Base-by-base conservation (phyloP, 2,888 invertebrate species). In the Myopa testacea region DNA sequence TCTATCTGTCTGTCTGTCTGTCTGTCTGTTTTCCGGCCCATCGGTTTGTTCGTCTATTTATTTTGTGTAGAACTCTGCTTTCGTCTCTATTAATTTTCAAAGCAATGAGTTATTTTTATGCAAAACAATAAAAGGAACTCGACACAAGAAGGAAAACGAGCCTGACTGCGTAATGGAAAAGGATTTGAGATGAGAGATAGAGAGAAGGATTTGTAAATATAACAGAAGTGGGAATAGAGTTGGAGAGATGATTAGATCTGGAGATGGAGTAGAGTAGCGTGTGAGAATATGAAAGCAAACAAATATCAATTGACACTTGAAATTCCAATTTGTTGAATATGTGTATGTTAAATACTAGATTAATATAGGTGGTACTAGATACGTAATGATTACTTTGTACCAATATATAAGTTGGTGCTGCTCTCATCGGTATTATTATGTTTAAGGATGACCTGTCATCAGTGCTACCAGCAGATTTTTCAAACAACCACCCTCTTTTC, bases 31-130 rank as follows among this genome's bases (percentile, higher is more conserved):
- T 70, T 26, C 55, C 37, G 19, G 52, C 12, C 69, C 19, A 0
- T 4, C 14, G 58, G 60, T 14, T 19, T 34, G 34, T 70, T 38
- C 34, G 37, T 55, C 34, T 34, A 5, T 63, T 58, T 40, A 62
- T 37, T 60, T 72, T 72, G 58, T 38, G 26, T 45, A 60, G 58
- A 40, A 19, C 38, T 72, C 58, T 60, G 37, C 40, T 19, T 72
- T 72, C 14, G 10, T 72, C n/a, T 72, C 38, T 60, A 38, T 38
- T 60, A 19, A 60, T 34, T 40, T 72, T 72, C 50, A 63, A 16
- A 34, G 74, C 45, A 74, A 74, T 65, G 65, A 63, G 63, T 45
- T 65, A 74, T 63, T 65, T 74, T 74, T 74, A 65, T 74, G 65
- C 50, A 63, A 65, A 65, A 37, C 63, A 65, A 74, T 74, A 63